Conservation (phyloP, 2,113 vertebrate species). For the Ursus arctos region DNA sequence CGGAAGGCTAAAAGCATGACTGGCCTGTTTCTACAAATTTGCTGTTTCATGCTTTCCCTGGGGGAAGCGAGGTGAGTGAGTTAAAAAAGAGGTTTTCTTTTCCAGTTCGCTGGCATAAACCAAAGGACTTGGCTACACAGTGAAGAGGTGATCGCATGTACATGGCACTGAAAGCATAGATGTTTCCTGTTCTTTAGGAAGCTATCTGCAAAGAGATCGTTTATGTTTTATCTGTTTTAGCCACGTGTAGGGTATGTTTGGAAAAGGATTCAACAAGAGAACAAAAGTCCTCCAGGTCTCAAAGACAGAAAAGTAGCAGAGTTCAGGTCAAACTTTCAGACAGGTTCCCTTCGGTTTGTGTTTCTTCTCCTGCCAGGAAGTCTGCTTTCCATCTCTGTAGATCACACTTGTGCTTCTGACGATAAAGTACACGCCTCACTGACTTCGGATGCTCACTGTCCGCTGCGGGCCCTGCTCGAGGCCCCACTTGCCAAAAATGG, state of each 20-base stretch:
- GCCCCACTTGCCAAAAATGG: background rate
- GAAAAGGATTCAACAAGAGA: conserved; percentile 63
- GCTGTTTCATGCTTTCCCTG: conserved; percentile 12
- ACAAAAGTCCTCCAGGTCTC: conserved; percentile 41
- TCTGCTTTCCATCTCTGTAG: conserved; percentile 58
- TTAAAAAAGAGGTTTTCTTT: conserved; percentile 30
- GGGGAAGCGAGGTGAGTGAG: background rate
- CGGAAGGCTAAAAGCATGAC: background rate
- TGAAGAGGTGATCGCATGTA: background rate
- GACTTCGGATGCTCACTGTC: background rate
- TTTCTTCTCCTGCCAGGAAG: conserved; percentile 39
- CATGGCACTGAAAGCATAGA: background rate
- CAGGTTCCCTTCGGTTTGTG: conserved; percentile 59
- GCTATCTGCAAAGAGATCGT: background rate
- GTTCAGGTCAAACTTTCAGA: conserved; percentile 34
- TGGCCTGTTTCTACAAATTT: conserved; percentile 6
- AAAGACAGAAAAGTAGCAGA: conserved; percentile 60
- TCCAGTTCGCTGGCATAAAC: background rate
- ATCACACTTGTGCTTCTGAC: conserved; percentile 44
- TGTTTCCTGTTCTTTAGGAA: background rate
- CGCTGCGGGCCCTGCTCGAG: background rate
- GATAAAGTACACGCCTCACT: background rate
- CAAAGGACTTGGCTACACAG: background rate
- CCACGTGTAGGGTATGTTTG: conserved; percentile 41
- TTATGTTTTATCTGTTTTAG: conserved; percentile 53